Evolutionary conservation across 2,797 vertebrate genomes (phyloP).

Genomic region (Phyllotis vaccarum): DNA sequence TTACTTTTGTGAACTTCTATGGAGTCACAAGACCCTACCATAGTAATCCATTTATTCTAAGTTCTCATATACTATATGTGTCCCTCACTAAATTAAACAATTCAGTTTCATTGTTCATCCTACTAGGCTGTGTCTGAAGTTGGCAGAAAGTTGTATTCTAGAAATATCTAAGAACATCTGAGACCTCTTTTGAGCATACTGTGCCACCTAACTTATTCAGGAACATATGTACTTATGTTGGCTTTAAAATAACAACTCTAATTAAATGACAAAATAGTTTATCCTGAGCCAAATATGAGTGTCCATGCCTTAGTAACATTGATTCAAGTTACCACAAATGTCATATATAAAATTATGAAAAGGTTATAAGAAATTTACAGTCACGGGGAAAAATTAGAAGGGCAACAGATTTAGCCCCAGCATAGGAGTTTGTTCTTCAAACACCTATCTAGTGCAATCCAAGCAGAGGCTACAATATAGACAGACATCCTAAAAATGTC

Average conservation of each 20-base stretch:
- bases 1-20: background rate
- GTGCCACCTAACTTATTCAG: no score
- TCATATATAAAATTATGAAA: background rate
- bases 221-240: no score
- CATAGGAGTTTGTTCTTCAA: background rate
- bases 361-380: background rate
- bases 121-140: background rate
- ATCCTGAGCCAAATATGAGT: background rate
- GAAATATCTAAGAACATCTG: background rate
- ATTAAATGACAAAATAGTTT: background rate
- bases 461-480: background rate
- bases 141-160: background rate
- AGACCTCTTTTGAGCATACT: background rate
- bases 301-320: background rate
- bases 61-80: background rate
- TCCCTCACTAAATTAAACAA: background rate
- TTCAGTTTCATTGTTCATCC: background rate
- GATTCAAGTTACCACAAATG: background rate
- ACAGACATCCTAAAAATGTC: background rate
- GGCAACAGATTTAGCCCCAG: background rate
- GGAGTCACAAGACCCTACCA: background rate
- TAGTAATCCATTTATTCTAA: background rate
- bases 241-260: background rate
- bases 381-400: background rate
- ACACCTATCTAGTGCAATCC: background rate